phyloP scores from a whole-genome alignment of 2,113 vertebrate genomes.

The Oncorhynchus tshawytscha region DNA sequence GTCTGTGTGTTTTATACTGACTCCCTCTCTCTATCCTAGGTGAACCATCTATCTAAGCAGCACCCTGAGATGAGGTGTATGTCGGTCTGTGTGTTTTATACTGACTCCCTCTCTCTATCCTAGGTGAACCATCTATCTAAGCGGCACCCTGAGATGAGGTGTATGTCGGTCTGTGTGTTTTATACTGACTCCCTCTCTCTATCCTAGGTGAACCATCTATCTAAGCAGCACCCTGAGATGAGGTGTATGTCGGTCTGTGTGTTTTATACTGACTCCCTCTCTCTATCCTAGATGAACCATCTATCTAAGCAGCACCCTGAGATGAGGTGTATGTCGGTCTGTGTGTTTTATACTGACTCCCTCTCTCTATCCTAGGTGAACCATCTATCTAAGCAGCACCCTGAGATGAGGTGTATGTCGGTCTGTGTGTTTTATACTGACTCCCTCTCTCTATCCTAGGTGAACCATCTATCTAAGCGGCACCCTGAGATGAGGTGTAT shows the following conservation, averaged over 20 bases:
- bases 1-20: not conserved
- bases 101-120: not conserved
- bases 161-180: not conserved
- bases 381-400: conserved; percentile 96
- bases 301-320: conserved; percentile 97
- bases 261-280: not conserved
- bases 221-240: conserved; percentile 98
- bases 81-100: not conserved
- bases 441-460: conserved; percentile 66
- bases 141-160: conserved; percentile 86
- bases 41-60: conserved; percentile 97
- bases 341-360: not conserved
- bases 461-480: conserved; percentile 97
- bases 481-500: conserved; percentile 82
- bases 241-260: conserved; percentile 57
- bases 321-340: conserved; percentile 38
- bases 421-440: not conserved
- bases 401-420: conserved; percentile 89
- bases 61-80: conserved; percentile 98
- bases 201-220: conserved; percentile 93
- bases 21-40: conserved; percentile 66
- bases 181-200: not conserved
- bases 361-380: conserved; percentile 80
- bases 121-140: conserved; percentile 99
- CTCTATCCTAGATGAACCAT: conserved; percentile 87